phyloP scores from a whole-genome alignment of 2,888 invertebrate species.

The Rotaria socialis region DNA sequence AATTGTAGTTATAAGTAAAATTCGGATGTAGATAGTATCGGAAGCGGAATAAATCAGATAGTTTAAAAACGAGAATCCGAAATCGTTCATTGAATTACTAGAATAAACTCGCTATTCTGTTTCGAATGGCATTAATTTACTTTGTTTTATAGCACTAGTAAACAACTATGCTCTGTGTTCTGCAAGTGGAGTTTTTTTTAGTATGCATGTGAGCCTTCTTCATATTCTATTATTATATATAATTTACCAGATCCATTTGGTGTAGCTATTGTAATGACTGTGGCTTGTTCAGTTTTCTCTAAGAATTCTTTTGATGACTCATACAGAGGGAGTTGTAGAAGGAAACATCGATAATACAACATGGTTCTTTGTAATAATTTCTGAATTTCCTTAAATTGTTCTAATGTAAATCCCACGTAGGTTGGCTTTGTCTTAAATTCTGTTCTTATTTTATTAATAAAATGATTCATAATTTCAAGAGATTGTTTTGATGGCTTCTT shows the following conservation, averaged over 20 bases:
- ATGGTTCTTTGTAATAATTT: constrained; percentile 2
- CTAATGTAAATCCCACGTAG: neutral
- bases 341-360: constrained; percentile 14
- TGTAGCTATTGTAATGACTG: neutral
- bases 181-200: no score
- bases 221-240: neutral
- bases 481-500: neutral
- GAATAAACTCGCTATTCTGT: no score
- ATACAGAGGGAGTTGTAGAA: neutral
- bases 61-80: no score
- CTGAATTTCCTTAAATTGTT: neutral
- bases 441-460: neutral
- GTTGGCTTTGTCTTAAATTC: neutral
- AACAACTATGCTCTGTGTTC: no score
- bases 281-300: neutral
- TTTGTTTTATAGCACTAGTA: no score
- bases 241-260: constrained; percentile 12
- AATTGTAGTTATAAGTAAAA: no score
- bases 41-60: no score
- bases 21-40: no score
- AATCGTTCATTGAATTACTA: no score
- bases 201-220: no score
- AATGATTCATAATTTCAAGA: neutral
- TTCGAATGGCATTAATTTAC: no score
- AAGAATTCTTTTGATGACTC: neutral